phyloP scores from a whole-genome alignment of 1,140 invertebrate genomes.

The Meteorus sp. region DNA sequence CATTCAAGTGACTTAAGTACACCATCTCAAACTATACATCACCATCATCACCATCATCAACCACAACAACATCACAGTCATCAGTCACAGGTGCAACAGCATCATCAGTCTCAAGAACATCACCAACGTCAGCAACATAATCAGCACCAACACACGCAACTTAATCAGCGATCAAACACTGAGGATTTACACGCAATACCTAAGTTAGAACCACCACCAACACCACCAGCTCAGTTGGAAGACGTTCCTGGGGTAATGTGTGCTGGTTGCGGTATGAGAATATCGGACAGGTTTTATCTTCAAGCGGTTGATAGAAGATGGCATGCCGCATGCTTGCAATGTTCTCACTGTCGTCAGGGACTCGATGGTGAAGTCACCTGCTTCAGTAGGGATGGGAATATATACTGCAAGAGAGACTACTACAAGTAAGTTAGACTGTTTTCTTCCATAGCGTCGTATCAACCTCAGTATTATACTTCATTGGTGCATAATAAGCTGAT shows the following conservation, averaged over 20 bases:
- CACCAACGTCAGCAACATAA: constrained; percentile 43
- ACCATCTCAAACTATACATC: constrained; percentile 44
- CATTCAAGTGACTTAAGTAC: constrained; percentile 47
- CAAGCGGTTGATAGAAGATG: constrained; percentile 90
- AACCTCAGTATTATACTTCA: neutral
- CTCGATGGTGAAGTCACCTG: constrained; percentile 91
- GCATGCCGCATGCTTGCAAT: constrained; percentile 90
- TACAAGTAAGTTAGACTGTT: constrained; percentile 76
- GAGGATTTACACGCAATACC: constrained; percentile 55
- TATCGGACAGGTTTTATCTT: constrained; percentile 89
- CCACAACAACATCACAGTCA: constrained; percentile 45
- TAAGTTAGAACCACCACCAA: constrained; percentile 61
- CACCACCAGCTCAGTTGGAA: constrained; percentile 56
- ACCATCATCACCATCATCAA: constrained; percentile 41
- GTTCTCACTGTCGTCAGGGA: constrained; percentile 85
- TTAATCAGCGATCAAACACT: constrained; percentile 37
- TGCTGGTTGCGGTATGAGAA: constrained; percentile 81
- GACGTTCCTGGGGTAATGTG: constrained; percentile 65
- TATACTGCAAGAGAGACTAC: constrained; percentile 97
- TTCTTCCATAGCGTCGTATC: too few species aligned
- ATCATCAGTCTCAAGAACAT: constrained; percentile 22
- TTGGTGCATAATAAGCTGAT: neutral
- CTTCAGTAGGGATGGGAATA: constrained; percentile 90
- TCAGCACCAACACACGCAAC: constrained; percentile 42
- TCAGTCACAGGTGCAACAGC: constrained; percentile 35